Evolutionary conservation across 2,113 vertebrate genomes (phyloP).

Genomic region (Arothron firmamentum): DNA sequence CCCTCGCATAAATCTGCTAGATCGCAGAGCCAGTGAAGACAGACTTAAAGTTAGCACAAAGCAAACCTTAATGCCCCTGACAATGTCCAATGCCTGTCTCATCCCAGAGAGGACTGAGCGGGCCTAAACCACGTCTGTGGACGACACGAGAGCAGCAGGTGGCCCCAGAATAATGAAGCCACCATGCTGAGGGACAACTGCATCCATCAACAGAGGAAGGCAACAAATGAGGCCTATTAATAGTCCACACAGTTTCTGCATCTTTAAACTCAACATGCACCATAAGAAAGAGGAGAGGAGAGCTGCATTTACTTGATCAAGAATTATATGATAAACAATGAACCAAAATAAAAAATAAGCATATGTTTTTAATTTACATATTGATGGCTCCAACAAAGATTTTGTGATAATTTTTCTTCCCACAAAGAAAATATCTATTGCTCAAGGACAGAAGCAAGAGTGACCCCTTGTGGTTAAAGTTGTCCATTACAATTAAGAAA

Average conservation of each 20-base stretch:
- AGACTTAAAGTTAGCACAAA: conserved; percentile 16
- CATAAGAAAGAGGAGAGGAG: background rate
- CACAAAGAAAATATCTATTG: too few relatives aligned
- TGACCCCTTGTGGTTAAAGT: conserved; percentile 32
- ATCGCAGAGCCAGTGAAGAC: conserved; percentile 6
- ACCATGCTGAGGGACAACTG: conserved; percentile 66
- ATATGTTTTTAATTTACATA: background rate
- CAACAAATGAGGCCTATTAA: conserved; percentile 53
- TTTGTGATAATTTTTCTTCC: too few relatives aligned
- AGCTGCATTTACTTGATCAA: too few relatives aligned
- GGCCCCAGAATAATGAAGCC: conserved; percentile 49
- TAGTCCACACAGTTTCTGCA: conserved; percentile 21
- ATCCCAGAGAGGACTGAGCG: conserved; percentile 22
- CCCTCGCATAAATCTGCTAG: conserved; percentile 18
- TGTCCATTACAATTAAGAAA: background rate
- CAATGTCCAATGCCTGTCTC: conserved; percentile 23
- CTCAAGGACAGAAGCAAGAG: conserved; percentile 6
- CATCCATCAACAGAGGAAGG: conserved; percentile 53
- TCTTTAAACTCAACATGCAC: background rate
- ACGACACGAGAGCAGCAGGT: conserved; percentile 63
- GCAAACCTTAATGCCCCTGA: conserved; percentile 8
- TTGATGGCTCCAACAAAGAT: too few relatives aligned
- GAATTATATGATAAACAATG: background rate
- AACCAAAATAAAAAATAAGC: background rate
- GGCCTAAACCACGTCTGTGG: conserved; percentile 36